Base-by-base conservation (phyloP, 2,797 vertebrate species). In the Gobio occitaniae region DNA sequence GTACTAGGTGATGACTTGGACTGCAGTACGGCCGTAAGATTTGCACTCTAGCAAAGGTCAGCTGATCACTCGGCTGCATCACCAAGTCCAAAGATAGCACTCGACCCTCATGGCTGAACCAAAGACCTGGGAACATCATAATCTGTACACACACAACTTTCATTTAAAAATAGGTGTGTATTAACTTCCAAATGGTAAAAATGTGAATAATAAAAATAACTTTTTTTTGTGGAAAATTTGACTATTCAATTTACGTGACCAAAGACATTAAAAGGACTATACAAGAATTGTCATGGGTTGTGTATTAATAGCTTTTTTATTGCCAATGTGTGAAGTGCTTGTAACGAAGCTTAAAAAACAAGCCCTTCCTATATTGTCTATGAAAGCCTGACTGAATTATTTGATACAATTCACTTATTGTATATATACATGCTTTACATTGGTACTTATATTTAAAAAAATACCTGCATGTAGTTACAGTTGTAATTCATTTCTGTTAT, bases 121-220 rank as follows among this genome's bases (percentile, higher is more conserved):
- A 96, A 77, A 96, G 71, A 29, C 96, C 96, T n/a, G 96, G 96
- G 78, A 96, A 96, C 63, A 96, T 82, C 93, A 95, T 94, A 91
- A 96, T 89, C 96, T 96, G 91, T 16, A n/a, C 78, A 54, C 17
- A 56, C 48, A 77, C 0, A 63, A 72, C 4, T 70, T 25, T n/a
- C 5, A 15, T 32, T 25, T 7, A 77, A 75, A 4, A 78, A 50
- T n/a, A 69, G 66, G 66, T 11, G 9, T 10, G 6, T 29, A 48
- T 72, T 72, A 72, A 72, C n/a, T 25, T 72, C 0, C n/a, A 29
- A n/a, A 41, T 16, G 1, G 3, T 72, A 16, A 25, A 48, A 72
- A 25, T 32, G 15, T 32, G 25, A 1, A 16, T 65, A 13, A 65
- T 65, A 32, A 32, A 54, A 25, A 54, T 19, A 1, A 52, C 17